Evolutionary conservation across 2,113 vertebrate species (phyloP).

Genomic region (Leucoraja erinaceus): DNA sequence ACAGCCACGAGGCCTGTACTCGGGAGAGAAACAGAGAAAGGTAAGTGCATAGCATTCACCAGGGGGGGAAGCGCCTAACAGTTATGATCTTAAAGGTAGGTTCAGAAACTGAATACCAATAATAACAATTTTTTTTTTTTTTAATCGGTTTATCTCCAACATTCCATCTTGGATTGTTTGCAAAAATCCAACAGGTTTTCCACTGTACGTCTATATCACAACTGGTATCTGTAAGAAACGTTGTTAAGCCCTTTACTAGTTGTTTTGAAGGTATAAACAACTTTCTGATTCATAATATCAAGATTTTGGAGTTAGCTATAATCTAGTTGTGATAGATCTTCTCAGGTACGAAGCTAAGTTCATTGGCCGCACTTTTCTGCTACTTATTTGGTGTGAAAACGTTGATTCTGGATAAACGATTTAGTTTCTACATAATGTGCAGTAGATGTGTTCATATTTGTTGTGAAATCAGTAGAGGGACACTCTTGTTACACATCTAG

Average conservation of each 20-base stretch:
- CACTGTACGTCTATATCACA: background rate
- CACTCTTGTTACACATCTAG: no score
- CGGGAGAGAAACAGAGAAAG: no score
- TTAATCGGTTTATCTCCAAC: background rate
- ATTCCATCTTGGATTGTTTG: background rate
- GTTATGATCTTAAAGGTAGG: background rate
- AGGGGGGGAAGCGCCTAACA: no score
- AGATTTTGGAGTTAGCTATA: background rate
- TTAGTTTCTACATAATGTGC: background rate
- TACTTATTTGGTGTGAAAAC: background rate
- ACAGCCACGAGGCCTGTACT: no score
- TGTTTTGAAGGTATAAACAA: background rate
- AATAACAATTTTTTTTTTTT: background rate
- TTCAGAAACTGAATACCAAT: background rate
- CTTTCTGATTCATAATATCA: background rate
- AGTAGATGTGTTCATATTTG: background rate
- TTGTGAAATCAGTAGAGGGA: background rate
- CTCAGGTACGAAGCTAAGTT: background rate
- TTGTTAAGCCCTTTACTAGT: background rate
- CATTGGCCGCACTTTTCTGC: background rate
- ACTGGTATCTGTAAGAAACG: background rate
- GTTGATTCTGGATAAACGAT: background rate
- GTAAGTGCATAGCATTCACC: no score
- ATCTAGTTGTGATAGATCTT: background rate
- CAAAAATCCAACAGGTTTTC: background rate